Evolutionary conservation across 2,888 invertebrate species (phyloP).

Genomic region (Diploptera punctata): DNA sequence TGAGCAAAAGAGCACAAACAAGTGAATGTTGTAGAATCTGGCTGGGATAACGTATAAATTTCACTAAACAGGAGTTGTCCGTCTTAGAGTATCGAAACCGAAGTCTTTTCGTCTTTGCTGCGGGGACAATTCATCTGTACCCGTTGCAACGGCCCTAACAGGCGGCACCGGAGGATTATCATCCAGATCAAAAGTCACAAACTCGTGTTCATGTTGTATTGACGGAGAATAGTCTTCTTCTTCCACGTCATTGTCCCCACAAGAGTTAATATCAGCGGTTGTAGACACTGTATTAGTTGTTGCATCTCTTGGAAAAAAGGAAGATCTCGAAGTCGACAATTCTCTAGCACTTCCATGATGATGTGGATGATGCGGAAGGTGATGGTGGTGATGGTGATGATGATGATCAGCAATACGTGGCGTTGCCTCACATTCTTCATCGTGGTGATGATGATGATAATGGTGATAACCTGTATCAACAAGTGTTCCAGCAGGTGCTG

Average conservation of each 20-base stretch:
- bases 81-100: slow-evolving; percentile 54
- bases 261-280: slow-evolving; percentile 62
- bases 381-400: slow-evolving; percentile 25
- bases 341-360: slow-evolving; percentile 40
- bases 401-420: slow-evolving; percentile 32
- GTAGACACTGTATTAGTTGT: slow-evolving; percentile 68
- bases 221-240: slow-evolving; percentile 64
- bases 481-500: slow-evolving; percentile 6
- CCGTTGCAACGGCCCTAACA: slow-evolving; percentile 51
- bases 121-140: slow-evolving; percentile 49
- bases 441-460: slow-evolving; percentile 33
- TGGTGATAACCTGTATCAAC: background rate
- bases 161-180: slow-evolving; percentile 49
- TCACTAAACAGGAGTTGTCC: slow-evolving; percentile 56
- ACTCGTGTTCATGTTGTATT: slow-evolving; percentile 66
- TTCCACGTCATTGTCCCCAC: slow-evolving; percentile 55
- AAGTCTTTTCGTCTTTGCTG: slow-evolving; percentile 55
- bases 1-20: no score
- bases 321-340: slow-evolving; percentile 45
- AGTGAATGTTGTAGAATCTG: no score
- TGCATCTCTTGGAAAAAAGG: slow-evolving; percentile 64
- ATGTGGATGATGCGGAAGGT: slow-evolving; percentile 29
- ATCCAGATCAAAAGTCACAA: slow-evolving; percentile 73
- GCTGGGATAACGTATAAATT: no score
- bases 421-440: slow-evolving; percentile 33